phyloP scores from a whole-genome alignment of 2,888 invertebrate genomes.

The Meloe dianella region DNA sequence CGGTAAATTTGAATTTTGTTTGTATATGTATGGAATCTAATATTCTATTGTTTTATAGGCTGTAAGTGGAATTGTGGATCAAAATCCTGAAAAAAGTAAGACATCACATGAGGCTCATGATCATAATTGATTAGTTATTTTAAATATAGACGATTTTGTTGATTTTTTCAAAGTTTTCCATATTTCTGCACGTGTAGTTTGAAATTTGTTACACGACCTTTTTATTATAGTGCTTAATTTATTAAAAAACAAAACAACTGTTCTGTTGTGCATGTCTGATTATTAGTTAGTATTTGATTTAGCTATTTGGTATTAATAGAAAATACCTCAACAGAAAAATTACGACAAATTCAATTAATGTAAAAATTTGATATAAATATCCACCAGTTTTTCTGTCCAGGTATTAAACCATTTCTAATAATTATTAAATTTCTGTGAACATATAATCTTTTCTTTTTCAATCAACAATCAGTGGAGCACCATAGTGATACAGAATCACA shows the following conservation, averaged over 20 bases:
- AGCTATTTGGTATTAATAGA: background rate
- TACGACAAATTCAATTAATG: slow-evolving; percentile 18
- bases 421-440: background rate
- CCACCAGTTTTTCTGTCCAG: slow-evolving; percentile 38
- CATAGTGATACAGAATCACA: slow-evolving; percentile 90
- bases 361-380: no score
- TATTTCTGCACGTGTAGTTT: background rate
- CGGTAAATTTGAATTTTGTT: slow-evolving; percentile 66
- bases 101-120: slow-evolving; percentile 40
- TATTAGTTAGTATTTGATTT: slow-evolving; percentile 14
- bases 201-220: background rate
- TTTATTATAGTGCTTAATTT: background rate
- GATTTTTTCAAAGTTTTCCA: background rate
- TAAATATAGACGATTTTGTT: background rate
- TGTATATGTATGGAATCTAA: slow-evolving; percentile 9
- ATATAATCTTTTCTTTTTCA: slow-evolving; percentile 50
- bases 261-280: slow-evolving; percentile 12
- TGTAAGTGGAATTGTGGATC: slow-evolving; percentile 81
- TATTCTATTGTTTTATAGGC: slow-evolving; percentile 64
- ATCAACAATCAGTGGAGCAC: slow-evolving; percentile 68
- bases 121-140: slow-evolving; percentile 27
- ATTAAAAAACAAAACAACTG: background rate
- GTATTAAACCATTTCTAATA: slow-evolving; percentile 23
- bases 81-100: slow-evolving; percentile 80
- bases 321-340: slow-evolving; percentile 37